These are phyloP conservation scores for Lepidocyrtoides sp. DNA, from an alignment of 2,888 invertebrate species.

Conservation along the genomic window DNA sequence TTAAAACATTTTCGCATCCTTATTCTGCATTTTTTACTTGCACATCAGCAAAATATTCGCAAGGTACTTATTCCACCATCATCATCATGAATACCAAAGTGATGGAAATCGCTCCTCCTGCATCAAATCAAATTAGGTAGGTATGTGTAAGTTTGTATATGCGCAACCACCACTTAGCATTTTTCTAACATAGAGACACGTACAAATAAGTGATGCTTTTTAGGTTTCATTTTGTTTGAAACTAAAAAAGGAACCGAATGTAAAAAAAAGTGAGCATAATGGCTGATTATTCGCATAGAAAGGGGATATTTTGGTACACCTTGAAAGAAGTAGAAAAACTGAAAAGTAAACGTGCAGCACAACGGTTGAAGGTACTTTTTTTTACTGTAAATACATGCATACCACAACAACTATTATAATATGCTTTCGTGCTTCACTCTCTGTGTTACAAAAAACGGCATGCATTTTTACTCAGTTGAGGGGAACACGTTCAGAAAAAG, in stretches of 20 bases:
- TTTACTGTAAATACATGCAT: neutral
- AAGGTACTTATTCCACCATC: too few species aligned
- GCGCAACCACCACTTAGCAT: too few species aligned
- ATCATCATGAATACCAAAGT: too few species aligned
- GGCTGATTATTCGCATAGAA: neutral
- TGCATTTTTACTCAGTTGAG: neutral
- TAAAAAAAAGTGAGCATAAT: neutral
- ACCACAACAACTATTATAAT: too few species aligned
- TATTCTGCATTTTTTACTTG: too few species aligned
- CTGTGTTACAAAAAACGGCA: neutral
- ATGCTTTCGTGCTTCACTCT: neutral
- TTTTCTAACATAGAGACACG: too few species aligned
- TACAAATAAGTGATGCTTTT: too few species aligned
- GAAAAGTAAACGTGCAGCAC: neutral
- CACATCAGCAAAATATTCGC: too few species aligned
- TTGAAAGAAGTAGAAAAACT: neutral
- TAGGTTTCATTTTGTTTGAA: neutral
- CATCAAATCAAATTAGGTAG: too few species aligned
- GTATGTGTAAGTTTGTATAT: too few species aligned
- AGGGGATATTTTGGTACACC: neutral
- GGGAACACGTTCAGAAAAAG: neutral
- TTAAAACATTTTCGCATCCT: too few species aligned
- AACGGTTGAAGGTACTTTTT: neutral
- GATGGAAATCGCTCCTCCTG: too few species aligned
- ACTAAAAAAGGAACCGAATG: neutral